Evolutionary conservation across 2,888 invertebrate species (phyloP).

Genomic region (Julus scandinavius): DNA sequence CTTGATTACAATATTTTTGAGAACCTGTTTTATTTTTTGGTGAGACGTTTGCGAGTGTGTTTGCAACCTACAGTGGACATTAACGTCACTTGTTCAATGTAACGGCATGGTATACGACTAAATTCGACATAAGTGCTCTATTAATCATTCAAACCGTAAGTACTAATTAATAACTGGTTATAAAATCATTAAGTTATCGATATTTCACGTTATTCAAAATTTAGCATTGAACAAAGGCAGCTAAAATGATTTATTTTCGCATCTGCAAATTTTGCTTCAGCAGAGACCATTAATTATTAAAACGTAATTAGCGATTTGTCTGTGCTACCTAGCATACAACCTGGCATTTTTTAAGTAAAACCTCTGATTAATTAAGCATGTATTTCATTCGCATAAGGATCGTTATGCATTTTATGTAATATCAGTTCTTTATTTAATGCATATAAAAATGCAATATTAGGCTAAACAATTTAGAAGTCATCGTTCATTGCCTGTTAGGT

Average conservation of each 20-base stretch:
- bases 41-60: not conserved
- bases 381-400: too few relatives aligned
- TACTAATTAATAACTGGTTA: not conserved
- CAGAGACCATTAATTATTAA: too few relatives aligned
- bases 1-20: not conserved
- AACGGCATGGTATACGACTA: not conserved
- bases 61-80: not conserved
- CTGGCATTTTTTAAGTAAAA: too few relatives aligned
- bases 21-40: slow-evolving; percentile 6
- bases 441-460: too few relatives aligned
- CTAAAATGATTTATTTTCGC: not conserved
- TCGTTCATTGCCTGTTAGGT: not conserved
- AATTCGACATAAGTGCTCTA: not conserved
- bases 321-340: too few relatives aligned
- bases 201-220: not conserved
- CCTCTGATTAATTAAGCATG: too few relatives aligned
- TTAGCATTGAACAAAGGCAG: not conserved
- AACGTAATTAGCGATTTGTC: too few relatives aligned
- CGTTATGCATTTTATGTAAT: too few relatives aligned
- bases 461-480: not conserved
- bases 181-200: not conserved
- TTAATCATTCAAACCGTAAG: not conserved
- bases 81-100: not conserved
- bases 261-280: too few relatives aligned
- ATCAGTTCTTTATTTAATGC: too few relatives aligned